Base-by-base conservation (phyloP, 2,797 vertebrate species). In the Argyrosomus regius region DNA sequence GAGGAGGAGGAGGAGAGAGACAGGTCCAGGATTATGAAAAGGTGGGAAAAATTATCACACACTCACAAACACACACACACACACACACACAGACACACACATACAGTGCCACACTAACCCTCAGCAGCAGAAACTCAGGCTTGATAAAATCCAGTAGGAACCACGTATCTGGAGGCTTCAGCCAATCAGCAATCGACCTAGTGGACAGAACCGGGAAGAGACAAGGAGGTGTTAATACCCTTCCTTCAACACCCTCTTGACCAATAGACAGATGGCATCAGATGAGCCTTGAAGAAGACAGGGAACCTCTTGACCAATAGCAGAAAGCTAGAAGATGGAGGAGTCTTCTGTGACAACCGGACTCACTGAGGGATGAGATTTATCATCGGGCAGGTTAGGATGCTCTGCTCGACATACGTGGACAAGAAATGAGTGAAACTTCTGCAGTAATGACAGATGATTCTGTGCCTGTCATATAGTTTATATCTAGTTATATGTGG, bases 141-240 rank as follows among this genome's bases (percentile, higher is more conserved):
- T 99, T 99, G 91, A 99, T 98, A 75, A 99, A 99, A 91, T 99
- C 98, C 93, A 99, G 90, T 86, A 99, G 93, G 89, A 99, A 99
- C 98, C 98, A 98, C 18, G 98, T 99, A 78, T 99, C 98, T 1
- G 98, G 98, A 68, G 98, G 98, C 84, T 96, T 96, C 69, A 99
- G 96, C 98, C 98, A 99, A 89, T 99, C 98, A 80, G 98, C 98
- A 59, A 99, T 98, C 26, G 98, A 99, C 86, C 98, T 99, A 57
- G 22, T 39, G 72, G 75, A 80, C n/a, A 79, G 72, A 90, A 78
- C 10, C 87, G 67, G 63, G 39, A 86, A 85, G 86, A 84, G 67
- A 90, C 18, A 71, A 90, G 72, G 59, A 81, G 84, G 90, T 93
- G 90, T 91, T 90, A 93, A 93, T 88, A 78, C 17, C 12, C 52